Evolutionary conservation across 2,113 vertebrate genomes (phyloP).

Genomic region (Dryoscopus gambensis): DNA sequence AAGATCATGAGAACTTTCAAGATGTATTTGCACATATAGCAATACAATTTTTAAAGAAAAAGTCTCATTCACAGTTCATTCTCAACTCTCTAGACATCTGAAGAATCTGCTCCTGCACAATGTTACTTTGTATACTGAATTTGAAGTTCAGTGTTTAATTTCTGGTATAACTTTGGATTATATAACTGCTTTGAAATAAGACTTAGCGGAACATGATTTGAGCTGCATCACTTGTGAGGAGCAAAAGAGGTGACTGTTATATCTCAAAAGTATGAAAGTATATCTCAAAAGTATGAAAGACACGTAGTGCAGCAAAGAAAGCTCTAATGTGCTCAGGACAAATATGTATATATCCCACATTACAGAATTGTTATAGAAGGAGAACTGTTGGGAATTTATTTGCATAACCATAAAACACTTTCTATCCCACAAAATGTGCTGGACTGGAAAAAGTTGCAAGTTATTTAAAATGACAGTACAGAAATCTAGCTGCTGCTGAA

Average conservation of each 20-base stretch:
- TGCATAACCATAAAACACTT: background rate
- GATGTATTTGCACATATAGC: background rate
- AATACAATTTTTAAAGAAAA: rapidly evolving
- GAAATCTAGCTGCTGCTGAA: background rate
- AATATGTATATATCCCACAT: background rate
- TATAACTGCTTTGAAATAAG: background rate
- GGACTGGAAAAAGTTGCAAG: background rate
- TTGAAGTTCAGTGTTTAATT: background rate
- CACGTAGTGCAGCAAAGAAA: background rate
- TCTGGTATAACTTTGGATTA: background rate
- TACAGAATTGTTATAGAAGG: background rate
- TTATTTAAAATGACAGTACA: background rate
- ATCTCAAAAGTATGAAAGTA: background rate
- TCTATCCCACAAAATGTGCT: background rate
- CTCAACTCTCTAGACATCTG: background rate
- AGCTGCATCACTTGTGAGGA: background rate
- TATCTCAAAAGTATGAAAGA: background rate
- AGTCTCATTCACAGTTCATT: background rate
- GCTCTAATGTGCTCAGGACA: background rate
- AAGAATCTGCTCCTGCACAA: background rate
- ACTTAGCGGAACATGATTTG: background rate
- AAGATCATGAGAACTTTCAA: background rate
- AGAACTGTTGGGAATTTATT: background rate
- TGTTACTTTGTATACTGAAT: background rate
- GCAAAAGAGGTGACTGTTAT: background rate